These are phyloP conservation scores for Byasa hedistus DNA, from an alignment of 2,888 invertebrate genomes.

Conservation along the genomic window DNA sequence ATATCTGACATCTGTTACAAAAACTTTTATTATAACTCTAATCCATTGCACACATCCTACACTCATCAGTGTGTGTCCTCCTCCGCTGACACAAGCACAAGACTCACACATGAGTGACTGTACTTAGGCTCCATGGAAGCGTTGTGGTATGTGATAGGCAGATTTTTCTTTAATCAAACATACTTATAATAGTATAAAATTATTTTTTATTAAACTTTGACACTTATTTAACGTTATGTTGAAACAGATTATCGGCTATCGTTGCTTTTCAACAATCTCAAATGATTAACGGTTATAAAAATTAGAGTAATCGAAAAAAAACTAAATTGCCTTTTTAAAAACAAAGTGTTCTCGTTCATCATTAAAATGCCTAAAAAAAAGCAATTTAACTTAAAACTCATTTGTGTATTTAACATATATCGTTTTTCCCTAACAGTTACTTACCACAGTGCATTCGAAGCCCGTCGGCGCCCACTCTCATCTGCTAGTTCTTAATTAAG, in stretches of 20 bases:
- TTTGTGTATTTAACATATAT: too few species aligned
- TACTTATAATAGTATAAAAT: neutral
- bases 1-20: slow-evolving; percentile 80
- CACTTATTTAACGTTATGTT: neutral
- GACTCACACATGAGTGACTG: slow-evolving; percentile 60
- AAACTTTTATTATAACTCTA: slow-evolving; percentile 80
- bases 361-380: too few species aligned
- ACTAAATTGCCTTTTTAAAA: neutral
- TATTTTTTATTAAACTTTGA: neutral
- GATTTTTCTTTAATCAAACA: neutral
- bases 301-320: neutral
- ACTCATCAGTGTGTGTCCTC: slow-evolving; percentile 45
- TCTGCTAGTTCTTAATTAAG: slow-evolving; percentile 81
- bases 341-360: neutral
- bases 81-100: slow-evolving; percentile 40
- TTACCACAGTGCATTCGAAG: slow-evolving; percentile 51
- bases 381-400: too few species aligned
- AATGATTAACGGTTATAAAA: neutral
- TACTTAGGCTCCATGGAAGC: slow-evolving; percentile 63
- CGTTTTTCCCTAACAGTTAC: slow-evolving; percentile 37
- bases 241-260: neutral
- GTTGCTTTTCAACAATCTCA: neutral
- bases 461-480: slow-evolving; percentile 77
- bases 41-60: slow-evolving; percentile 72
- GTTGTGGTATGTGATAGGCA: slow-evolving; percentile 49